Evolutionary conservation across 2,888 invertebrate species (phyloP).

Genomic region (Hecatera dysodea): DNA sequence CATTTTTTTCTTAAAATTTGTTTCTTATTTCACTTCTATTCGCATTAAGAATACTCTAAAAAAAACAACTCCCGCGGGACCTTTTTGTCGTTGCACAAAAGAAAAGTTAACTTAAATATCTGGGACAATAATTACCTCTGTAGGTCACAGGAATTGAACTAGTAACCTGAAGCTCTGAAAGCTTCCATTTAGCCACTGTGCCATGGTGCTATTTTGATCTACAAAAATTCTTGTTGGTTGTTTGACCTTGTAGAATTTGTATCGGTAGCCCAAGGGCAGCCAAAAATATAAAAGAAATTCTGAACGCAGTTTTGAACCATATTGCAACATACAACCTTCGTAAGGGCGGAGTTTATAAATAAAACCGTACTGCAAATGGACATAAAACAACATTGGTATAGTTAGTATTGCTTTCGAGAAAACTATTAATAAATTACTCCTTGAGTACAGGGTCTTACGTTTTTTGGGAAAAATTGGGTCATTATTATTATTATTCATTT

Average conservation of each 20-base stretch:
- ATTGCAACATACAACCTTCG: conserved; percentile 36
- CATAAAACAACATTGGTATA: neutral
- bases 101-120: neutral
- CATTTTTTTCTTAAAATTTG: too few relatives aligned
- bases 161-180: neutral
- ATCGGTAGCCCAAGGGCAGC: neutral
- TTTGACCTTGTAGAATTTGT: conserved; percentile 3
- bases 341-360: neutral
- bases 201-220: neutral
- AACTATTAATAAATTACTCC: conserved; percentile 33
- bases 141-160: conserved; percentile 7
- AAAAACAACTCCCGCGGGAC: too few relatives aligned
- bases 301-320: neutral
- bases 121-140: neutral
- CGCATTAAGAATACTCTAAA: too few relatives aligned
- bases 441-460: conserved; percentile 12
- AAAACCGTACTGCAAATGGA: conserved; percentile 2
- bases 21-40: too few relatives aligned
- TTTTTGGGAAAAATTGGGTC: neutral
- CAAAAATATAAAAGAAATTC: conserved; percentile 16
- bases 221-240: neutral
- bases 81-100: neutral
- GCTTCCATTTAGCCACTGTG: neutral
- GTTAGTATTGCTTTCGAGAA: conserved; percentile 24
- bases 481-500: neutral